Conservation (phyloP, 2,113 vertebrate species). For the Chamaea fasciata region DNA sequence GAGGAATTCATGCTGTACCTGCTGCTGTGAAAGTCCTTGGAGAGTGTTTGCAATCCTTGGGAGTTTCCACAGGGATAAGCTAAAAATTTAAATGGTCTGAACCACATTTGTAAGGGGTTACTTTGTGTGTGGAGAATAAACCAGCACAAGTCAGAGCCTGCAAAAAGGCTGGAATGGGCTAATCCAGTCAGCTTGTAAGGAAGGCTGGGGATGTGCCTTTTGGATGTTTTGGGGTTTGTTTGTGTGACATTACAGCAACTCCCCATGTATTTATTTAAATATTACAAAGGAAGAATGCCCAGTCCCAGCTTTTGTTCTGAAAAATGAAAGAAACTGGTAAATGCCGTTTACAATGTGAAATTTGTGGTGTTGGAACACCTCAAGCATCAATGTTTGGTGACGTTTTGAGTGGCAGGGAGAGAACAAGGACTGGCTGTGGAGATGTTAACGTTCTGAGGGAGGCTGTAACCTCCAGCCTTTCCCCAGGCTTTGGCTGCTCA, state of each 20-base stretch:
- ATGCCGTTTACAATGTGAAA: fast-evolving
- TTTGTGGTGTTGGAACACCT: neutral
- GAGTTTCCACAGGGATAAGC: neutral
- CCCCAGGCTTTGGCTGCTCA: neutral
- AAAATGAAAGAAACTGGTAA: neutral
- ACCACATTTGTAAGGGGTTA: neutral
- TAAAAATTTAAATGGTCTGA: neutral
- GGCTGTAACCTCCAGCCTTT: neutral
- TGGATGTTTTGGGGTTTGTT: neutral
- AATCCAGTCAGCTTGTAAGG: neutral
- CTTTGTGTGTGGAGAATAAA: neutral
- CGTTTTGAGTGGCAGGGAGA: neutral
- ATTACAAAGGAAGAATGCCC: neutral
- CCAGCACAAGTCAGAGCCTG: neutral
- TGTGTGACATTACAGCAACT: neutral
- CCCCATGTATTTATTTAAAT: neutral
- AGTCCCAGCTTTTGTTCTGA: neutral
- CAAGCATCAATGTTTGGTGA: neutral
- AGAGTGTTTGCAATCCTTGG: neutral
- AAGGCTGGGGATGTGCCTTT: neutral
- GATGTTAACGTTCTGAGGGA: neutral
- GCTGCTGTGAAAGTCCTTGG: neutral
- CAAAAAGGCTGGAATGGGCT: neutral
- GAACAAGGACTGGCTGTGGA: neutral
- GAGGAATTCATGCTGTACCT: neutral